phyloP scores from a whole-genome alignment of 2,888 invertebrate species.

The Anoplius nigerrimus region DNA sequence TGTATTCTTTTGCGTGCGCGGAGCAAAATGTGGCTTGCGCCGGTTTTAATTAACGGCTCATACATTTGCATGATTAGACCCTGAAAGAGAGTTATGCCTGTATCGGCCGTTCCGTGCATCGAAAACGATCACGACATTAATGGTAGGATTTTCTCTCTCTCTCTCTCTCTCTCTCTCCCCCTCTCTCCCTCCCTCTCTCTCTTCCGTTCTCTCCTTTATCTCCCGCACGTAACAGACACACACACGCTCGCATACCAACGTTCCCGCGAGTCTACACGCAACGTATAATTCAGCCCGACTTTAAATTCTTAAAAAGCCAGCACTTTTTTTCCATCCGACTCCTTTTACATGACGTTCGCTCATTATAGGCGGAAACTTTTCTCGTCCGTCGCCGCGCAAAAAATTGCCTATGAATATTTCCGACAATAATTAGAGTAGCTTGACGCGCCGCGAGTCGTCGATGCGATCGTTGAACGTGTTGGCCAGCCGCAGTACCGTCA shows the following conservation, averaged over 20 bases:
- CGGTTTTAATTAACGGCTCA: conserved; percentile 56
- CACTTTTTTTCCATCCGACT: not conserved
- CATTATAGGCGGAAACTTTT: not conserved
- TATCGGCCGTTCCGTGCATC: conserved; percentile 50
- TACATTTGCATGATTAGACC: conserved; percentile 58
- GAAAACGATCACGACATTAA: conserved; percentile 50
- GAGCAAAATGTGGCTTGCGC: conserved; percentile 36
- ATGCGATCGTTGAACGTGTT: no score
- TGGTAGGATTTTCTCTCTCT: conserved; percentile 30
- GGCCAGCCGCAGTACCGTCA: no score
- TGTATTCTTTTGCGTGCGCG: conserved; percentile 1
- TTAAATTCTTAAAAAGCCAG: conserved; percentile 49
- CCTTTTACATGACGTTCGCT: not conserved
- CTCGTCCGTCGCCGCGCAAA: not conserved
- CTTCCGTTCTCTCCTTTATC: not conserved
- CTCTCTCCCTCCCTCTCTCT: not conserved
- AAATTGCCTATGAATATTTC: not conserved
- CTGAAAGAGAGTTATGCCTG: conserved; percentile 44
- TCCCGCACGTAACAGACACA: no score
- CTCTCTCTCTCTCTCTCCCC: not conserved
- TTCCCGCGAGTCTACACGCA: conserved; percentile 34
- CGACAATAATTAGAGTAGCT: no score
- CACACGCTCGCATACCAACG: not conserved
- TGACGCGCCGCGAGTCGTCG: no score
- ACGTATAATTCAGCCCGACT: conserved; percentile 7